A percentile compares a stretch with the other conserved stretches of the same genome.
These are phyloP conservation scores for Chelidonichthys spinosus DNA, from an alignment of 2,797 vertebrate species.

Conservation along the genomic window DNA sequence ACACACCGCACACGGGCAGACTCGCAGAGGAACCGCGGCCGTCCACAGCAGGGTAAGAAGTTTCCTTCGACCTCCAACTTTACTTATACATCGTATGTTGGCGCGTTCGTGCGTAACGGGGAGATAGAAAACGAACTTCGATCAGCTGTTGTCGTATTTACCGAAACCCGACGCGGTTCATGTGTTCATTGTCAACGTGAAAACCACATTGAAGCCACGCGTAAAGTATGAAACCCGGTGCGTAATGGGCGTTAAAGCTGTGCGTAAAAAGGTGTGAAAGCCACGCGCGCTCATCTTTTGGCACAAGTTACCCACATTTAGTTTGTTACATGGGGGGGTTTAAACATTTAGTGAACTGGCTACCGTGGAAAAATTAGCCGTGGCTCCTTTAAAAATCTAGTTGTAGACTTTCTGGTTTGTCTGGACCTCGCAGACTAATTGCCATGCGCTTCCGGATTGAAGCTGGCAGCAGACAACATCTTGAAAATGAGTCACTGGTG, in stretches of 20 bases:
- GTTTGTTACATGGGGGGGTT: background rate
- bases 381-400: conserved; percentile 81
- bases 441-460: conserved; percentile 99
- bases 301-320: conserved; percentile 12
- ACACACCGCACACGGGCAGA: conserved; percentile 75
- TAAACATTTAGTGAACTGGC: background rate
- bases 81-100: background rate
- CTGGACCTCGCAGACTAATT: conserved; percentile 99
- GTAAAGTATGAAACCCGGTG: conserved; percentile 36
- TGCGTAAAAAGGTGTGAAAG: conserved; percentile 15
- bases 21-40: conserved; percentile 67
- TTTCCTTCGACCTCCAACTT: conserved; percentile 47
- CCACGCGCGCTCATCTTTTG: conserved; percentile 5
- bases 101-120: conserved; percentile 9
- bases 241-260: conserved; percentile 49
- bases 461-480: conserved; percentile 99
- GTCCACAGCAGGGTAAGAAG: conserved; percentile 86
- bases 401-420: conserved; percentile 93
- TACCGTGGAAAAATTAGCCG: conserved; percentile 50
- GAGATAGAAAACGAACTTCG: background rate
- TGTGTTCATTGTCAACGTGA: conserved; percentile 6
- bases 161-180: background rate
- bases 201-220: conserved; percentile 16
- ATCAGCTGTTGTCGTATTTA: background rate
- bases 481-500: conserved; percentile 98